phyloP scores from a whole-genome alignment of 2,113 vertebrate genomes.

The Uropsilus gracilis region DNA sequence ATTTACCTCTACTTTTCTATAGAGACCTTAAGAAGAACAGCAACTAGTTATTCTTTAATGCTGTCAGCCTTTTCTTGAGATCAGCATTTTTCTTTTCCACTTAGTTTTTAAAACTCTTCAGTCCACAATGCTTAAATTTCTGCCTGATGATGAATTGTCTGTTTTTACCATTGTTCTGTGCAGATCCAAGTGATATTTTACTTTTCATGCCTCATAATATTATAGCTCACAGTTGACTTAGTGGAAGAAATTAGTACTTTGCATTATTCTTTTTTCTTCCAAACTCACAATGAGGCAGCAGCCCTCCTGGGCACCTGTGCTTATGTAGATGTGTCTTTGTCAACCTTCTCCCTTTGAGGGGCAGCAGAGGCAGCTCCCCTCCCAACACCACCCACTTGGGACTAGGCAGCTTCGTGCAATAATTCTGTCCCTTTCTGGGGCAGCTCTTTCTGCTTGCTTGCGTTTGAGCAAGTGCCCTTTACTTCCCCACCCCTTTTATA shows the following conservation, averaged over 20 bases:
- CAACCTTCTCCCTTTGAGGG: no score
- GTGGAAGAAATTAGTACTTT: neutral
- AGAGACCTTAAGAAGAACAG: constrained; percentile 9
- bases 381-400: no score
- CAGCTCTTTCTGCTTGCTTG: no score
- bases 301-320: no score
- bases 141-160: neutral
- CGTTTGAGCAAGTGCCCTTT: no score
- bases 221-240: neutral
- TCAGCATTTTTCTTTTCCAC: constrained; percentile 47
- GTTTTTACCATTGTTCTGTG: constrained; percentile 53
- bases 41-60: constrained; percentile 59
- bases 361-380: no score
- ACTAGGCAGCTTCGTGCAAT: no score
- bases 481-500: no score
- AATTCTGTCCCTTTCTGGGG: no score
- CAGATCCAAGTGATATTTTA: constrained; percentile 39
- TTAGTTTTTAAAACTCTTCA: neutral
- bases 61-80: constrained; percentile 7
- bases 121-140: constrained; percentile 43
- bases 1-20: constrained; percentile 50
- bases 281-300: no score
- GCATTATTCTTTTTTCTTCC: neutral
- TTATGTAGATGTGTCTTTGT: no score
- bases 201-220: neutral